Percentiles rank a stretch among this genome's conserved stretches.
Evolutionary conservation across 2,113 vertebrate genomes (phyloP).

Genomic region (Tupaia chinensis): DNA sequence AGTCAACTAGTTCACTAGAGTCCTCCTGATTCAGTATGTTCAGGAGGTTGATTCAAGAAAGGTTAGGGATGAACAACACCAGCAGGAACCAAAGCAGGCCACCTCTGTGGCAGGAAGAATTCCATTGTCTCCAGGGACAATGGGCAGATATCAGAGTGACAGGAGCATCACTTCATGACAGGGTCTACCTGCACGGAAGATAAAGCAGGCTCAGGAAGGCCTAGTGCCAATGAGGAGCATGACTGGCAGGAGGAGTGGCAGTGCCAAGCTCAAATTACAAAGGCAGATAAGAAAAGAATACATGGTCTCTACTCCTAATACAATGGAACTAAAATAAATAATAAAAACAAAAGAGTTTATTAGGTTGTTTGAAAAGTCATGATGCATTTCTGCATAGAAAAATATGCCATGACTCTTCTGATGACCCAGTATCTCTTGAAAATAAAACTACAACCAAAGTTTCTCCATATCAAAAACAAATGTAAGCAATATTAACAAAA

Average conservation of each 20-base stretch:
- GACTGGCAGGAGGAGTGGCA: rapidly evolving
- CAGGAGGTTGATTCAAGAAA: background rate
- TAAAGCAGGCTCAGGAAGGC: no score
- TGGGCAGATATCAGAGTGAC: rapidly evolving
- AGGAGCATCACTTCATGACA: rapidly evolving
- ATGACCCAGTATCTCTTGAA: background rate
- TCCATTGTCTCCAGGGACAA: no score
- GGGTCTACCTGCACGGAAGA: no score
- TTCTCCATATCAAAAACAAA: background rate
- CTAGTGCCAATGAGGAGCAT: background rate
- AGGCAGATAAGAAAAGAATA: background rate
- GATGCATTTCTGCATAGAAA: no score
- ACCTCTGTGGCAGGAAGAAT: no score
- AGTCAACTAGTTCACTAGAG: background rate
- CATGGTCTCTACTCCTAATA: background rate
- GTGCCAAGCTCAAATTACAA: background rate
- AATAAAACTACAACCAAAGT: background rate
- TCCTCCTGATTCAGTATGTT: rapidly evolving
- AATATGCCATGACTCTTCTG: no score
- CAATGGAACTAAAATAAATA: background rate
- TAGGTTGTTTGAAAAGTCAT: no score
- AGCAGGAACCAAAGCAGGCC: background rate
- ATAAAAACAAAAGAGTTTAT: background rate
- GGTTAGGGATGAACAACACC: no score
- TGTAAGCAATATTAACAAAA: conserved; percentile 3